phyloP scores from a whole-genome alignment of 1,140 invertebrate species.

The Vanessa tameamea region DNA sequence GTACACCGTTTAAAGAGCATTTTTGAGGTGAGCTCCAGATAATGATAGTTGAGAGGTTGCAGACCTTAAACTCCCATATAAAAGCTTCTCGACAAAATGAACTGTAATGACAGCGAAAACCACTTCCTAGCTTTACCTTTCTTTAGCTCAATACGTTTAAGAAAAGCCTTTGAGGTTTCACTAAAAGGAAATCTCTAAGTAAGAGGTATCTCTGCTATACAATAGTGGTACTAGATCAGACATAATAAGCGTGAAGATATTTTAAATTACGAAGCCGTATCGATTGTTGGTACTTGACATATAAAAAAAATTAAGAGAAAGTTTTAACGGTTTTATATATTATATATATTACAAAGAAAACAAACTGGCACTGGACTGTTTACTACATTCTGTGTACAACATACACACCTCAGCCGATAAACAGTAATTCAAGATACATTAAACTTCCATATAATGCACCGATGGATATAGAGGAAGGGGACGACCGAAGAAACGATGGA shows the following conservation, averaged over 20 bases:
- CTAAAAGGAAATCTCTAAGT: slow-evolving; percentile 44
- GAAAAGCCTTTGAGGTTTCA: slow-evolving; percentile 39
- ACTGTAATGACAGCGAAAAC: slow-evolving; percentile 65
- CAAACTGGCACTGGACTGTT: no score
- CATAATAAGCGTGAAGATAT: slow-evolving; percentile 24
- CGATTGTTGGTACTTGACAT: background rate
- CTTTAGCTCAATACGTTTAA: slow-evolving; percentile 46
- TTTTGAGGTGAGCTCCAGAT: slow-evolving; percentile 52
- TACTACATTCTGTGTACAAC: no score
- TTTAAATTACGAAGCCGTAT: slow-evolving; percentile 1
- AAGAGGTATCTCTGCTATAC: slow-evolving; percentile 32
- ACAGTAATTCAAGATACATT: no score
- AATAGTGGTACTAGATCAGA: slow-evolving; percentile 23
- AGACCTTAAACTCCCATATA: slow-evolving; percentile 50
- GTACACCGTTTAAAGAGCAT: slow-evolving; percentile 13
- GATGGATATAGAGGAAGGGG: no score
- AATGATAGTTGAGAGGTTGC: slow-evolving; percentile 61
- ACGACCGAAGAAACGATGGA: no score
- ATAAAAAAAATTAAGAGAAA: background rate
- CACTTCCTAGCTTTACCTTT: slow-evolving; percentile 57
- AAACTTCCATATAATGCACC: no score
- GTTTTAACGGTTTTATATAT: no score
- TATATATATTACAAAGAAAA: no score
- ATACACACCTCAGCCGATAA: no score
- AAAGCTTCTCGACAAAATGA: slow-evolving; percentile 65